These are phyloP conservation scores for Sphaerophoria rueppellii DNA, from an alignment of 2,888 invertebrate species.

Conservation along the genomic window DNA sequence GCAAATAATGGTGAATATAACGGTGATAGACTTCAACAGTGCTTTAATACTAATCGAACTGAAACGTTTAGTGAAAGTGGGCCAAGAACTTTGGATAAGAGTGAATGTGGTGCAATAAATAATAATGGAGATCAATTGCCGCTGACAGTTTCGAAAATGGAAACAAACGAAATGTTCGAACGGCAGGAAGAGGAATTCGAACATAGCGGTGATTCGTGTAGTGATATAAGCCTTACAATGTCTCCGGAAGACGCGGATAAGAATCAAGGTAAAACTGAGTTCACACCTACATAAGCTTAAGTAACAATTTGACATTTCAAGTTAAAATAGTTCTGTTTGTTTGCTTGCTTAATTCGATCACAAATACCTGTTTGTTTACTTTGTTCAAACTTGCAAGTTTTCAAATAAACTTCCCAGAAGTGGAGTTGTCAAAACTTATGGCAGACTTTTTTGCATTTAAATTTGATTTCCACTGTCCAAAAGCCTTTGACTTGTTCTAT, in stretches of 20 bases:
- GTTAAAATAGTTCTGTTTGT: too few relatives aligned
- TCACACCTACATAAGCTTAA: too few relatives aligned
- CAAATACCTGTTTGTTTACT: too few relatives aligned
- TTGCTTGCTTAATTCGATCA: too few relatives aligned
- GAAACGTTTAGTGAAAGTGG: conserved; percentile 52
- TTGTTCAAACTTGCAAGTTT: too few relatives aligned
- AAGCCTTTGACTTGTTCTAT: too few relatives aligned
- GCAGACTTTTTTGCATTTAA: too few relatives aligned
- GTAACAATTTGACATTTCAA: too few relatives aligned
- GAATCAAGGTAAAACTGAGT: conserved; percentile 77
- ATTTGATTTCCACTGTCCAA: too few relatives aligned
- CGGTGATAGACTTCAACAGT: conserved; percentile 58
- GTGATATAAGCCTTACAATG: conserved; percentile 82
- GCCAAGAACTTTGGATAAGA: conserved; percentile 43
- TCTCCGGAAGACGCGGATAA: conserved; percentile 81
- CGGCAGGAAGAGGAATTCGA: conserved; percentile 79
- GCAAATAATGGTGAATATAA: conserved; percentile 62
- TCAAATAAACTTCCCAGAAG: too few relatives aligned
- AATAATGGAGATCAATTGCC: conserved; percentile 50
- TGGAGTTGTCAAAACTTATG: too few relatives aligned
- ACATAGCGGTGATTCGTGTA: conserved; percentile 81
- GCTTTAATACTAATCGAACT: conserved; percentile 61
- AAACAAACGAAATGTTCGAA: conserved; percentile 53
- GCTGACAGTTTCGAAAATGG: conserved; percentile 59
- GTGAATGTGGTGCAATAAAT: conserved; percentile 61